phyloP scores from a whole-genome alignment of 2,888 invertebrate genomes.

The Gastracanthus pulcherrimus region DNA sequence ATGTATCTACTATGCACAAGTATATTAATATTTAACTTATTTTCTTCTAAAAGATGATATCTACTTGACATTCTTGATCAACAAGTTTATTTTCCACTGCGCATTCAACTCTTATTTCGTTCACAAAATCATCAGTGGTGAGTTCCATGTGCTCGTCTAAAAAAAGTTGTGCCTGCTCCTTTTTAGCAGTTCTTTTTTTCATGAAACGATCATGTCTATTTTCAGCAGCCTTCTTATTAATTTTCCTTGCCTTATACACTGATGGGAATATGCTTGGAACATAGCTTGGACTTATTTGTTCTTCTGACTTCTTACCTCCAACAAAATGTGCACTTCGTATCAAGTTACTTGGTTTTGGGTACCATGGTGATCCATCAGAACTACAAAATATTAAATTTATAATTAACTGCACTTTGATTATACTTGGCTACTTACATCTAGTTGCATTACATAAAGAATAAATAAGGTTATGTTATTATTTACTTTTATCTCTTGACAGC shows the following conservation, averaged over 20 bases:
- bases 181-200: background rate
- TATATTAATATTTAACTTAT: no score
- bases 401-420: background rate
- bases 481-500: constrained; percentile 41
- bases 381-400: background rate
- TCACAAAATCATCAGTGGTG: no score
- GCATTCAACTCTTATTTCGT: no score
- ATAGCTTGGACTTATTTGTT: constrained; percentile 36
- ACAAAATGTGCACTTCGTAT: constrained; percentile 48
- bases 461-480: background rate
- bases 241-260: background rate
- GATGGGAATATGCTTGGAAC: constrained; percentile 38
- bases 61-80: background rate
- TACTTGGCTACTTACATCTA: background rate
- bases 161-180: no score
- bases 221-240: background rate
- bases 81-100: background rate
- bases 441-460: background rate
- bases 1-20: no score
- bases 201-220: no score
- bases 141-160: no score
- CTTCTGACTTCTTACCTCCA: constrained; percentile 43
- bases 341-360: constrained; percentile 7
- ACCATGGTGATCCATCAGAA: constrained; percentile 26
- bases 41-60: background rate